A percentile compares a stretch with the other conserved stretches of the same genome.
Evolutionary conservation across 1,140 invertebrate genomes (phyloP).

Genomic region (Drosophila prosaltans): DNA sequence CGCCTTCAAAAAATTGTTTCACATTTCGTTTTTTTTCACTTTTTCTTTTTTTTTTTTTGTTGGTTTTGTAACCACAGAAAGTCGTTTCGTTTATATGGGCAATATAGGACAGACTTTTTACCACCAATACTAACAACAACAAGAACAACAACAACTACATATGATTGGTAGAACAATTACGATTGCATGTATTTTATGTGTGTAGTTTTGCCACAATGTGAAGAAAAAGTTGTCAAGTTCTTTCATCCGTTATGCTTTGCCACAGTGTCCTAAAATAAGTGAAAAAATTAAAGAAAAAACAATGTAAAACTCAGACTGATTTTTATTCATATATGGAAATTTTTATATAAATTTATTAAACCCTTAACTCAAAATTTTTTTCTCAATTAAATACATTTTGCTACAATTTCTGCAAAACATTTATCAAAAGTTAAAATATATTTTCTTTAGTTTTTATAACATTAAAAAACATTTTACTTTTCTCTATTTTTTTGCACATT

Average conservation of each 20-base stretch:
- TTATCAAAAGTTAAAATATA: too few species aligned
- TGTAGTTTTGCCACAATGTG: conserved; percentile 41
- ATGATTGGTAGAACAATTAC: conserved; percentile 35
- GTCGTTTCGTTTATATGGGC: conserved; percentile 37
- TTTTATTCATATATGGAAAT: too few species aligned
- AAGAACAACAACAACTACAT: conserved; percentile 23
- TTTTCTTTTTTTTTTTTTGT: conserved; percentile 9
- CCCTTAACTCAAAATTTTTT: too few species aligned
- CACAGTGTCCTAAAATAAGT: conserved; percentile 29
- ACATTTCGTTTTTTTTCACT: conserved; percentile 6
- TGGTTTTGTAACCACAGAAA: conserved; percentile 41
- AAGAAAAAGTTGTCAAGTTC: conserved; percentile 34
- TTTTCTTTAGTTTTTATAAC: too few species aligned
- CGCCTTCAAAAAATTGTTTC: conserved; percentile 44
- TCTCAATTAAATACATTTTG: too few species aligned
- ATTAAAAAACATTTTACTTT: too few species aligned
- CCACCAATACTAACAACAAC: conserved; percentile 10
- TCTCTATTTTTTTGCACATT: too few species aligned
- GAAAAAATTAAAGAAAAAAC: not conserved
- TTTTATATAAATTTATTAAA: too few species aligned
- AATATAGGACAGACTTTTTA: conserved; percentile 45
- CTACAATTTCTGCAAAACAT: too few species aligned
- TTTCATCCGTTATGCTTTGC: conserved; percentile 4
- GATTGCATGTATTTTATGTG: conserved; percentile 33
- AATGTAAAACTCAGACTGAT: too few species aligned